Evolutionary conservation across 2,888 invertebrate genomes (phyloP), one percentile per base, ranked within the genome.

Genomic region (Tachina fera): DNA sequence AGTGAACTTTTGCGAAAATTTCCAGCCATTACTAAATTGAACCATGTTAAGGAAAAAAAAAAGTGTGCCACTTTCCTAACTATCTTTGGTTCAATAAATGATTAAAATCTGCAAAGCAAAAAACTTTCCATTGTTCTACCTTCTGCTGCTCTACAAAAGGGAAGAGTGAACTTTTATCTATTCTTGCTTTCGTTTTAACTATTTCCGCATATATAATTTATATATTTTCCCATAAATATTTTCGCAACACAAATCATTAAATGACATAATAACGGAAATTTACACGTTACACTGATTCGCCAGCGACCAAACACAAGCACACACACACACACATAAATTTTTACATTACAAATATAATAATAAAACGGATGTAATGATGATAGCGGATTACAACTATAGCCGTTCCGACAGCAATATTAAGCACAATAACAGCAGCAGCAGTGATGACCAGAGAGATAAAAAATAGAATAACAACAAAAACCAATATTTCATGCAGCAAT

Each of bases 261-360:
- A 83, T 86, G 86, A 86, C 86, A 86, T 83, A 83, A 86, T 83
- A 86, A 79, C 79, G 86, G 86, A 86, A 86, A 86, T 83, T 86
- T 86, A 83, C 83, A 86, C 79, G 83, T 86, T 83, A 86, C 79
- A 83, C 53, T 83, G 79, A 82, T 43, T 65, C 47, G 3, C 53
- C 39, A 11, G 16, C 53, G 11, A 6, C 31, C 4, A 47, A 4
- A 11, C 43, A 39, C 4, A 63, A 2, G 4, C 22, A 22, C 41
- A 43, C 10, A 41, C 2, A 63, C 6, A 41, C 13, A 16, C 10
- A 6, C 16, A 9, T 11, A 19, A 19, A 51, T 63, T 51, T n/a
- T n/a, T 11, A 68, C 41, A 67, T 47, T 11, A n/a, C 14, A 39
- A 16, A 56, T 63, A 51, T 63, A 51, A 51, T 63, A 51, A 61